Evolutionary conservation across 92 coral and sea anemone species (phyloP), one percentile per base, ranked within the genome.

Genomic region (Meandrina meandrites): DNA sequence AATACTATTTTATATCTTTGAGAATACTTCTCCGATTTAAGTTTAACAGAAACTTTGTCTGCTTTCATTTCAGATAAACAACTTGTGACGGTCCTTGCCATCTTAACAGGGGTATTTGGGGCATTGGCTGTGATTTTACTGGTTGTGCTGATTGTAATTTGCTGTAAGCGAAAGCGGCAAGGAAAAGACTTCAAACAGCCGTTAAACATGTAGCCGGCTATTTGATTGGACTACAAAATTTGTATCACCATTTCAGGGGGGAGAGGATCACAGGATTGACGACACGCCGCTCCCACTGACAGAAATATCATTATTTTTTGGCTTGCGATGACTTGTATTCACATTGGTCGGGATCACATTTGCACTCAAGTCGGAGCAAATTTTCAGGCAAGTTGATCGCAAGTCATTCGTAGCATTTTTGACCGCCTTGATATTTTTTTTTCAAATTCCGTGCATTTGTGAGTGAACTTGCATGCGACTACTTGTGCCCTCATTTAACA

Each of bases 81-180:
- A 19, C 42, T 71, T 22, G 53, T 53, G 31, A 72, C 36, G 35
- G 53, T 83, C 22, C 80, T 83, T 8, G 79, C 79, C 35, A 51
- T 74, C 30, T 74, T 83, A 40, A 56, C 87, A 32, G 79, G 79
- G 18, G 37, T 34, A 51, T 83, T 83, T 73, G 67, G 34, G 13
- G 87, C 53, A 11, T 27, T 83, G 15, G 79, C 40, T 24, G 87
- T 83, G 32, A 24, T 83, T 74, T 54, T 83, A 9, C 70, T 83
- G 12, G 79, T 83, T 28, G 28, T 83, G 66, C 19, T 83, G 28
- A 32, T 83, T 17, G 17, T 34, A 10, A 83, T 3, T 5, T 73
- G 51, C 40, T 47, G 70, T 18, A 73, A 51, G 13, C 68, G 71
- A 51, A 51, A 54, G 54, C 37, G 50, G 2, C 87, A 27, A 19